A percentile compares a stretch with the other conserved stretches of the same genome.
Conservation (phyloP, 2,888 invertebrate species). For the Linnaemya vulpina region DNA sequence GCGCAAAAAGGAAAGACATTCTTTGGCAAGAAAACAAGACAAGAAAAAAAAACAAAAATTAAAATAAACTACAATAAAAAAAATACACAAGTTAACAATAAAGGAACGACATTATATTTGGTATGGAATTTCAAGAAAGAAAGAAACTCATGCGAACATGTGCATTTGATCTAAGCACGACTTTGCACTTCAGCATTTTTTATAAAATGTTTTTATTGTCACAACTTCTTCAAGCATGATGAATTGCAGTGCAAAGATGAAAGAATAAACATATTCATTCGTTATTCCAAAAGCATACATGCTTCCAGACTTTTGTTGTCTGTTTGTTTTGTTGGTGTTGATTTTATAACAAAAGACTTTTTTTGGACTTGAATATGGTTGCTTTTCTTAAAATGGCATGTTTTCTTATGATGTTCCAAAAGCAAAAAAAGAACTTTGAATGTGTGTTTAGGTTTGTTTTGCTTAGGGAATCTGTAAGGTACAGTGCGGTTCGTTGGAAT, state of each 20-base stretch:
- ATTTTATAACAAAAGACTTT: constrained; percentile 21
- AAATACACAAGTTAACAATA: constrained; percentile 42
- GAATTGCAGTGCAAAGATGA: constrained; percentile 42
- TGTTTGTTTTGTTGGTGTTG: constrained; percentile 17
- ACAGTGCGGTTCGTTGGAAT: too few relatives aligned
- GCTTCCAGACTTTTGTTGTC: constrained; percentile 21
- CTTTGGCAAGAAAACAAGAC: constrained; percentile 48
- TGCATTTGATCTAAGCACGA: constrained; percentile 43
- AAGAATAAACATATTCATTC: constrained; percentile 51
- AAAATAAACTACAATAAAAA: constrained; percentile 16
- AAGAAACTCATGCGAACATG: not conserved
- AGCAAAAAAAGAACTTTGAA: not conserved
- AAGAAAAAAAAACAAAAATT: too few relatives aligned
- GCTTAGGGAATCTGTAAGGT: not conserved
- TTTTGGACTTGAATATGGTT: not conserved
- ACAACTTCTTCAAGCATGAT: constrained; percentile 52
- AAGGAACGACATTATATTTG: constrained; percentile 9
- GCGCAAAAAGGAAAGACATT: constrained; percentile 32
- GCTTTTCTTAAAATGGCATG: not conserved
- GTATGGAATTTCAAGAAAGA: not conserved
- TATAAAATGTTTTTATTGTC: not conserved
- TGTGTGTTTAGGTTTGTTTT: not conserved
- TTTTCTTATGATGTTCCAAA: not conserved
- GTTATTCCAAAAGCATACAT: constrained; percentile 45
- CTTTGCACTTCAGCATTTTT: constrained; percentile 49